A percentile compares a stretch with the other conserved stretches of the same genome.
Conservation (phyloP, 1,140 invertebrate species). For the Samia ricini region DNA sequence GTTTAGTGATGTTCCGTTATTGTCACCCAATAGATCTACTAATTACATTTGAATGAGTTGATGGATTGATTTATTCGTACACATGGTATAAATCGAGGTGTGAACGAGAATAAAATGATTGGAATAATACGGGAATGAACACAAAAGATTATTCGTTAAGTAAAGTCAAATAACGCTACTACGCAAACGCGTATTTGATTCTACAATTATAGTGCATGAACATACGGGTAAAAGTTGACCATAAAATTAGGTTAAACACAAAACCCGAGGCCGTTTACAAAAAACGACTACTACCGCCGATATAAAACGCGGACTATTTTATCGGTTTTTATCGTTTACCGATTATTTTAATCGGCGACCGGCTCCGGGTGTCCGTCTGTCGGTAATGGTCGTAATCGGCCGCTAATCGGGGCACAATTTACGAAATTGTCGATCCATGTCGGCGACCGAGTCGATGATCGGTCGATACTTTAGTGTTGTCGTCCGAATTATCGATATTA, state of each 20-base stretch:
- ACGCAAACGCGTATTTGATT: background rate
- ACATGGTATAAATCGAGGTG: no score
- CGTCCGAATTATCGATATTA: constrained; percentile 42
- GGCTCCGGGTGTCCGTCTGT: constrained; percentile 65
- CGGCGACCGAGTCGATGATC: constrained; percentile 57
- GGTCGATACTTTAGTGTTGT: constrained; percentile 53
- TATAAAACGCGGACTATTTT: constrained; percentile 54
- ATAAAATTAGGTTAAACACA: constrained; percentile 5
- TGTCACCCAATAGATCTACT: no score
- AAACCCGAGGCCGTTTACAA: constrained; percentile 20
- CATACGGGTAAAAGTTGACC: no score
- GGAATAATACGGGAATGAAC: no score
- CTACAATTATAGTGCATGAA: background rate
- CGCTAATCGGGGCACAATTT: constrained; percentile 74
- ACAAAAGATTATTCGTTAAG: no score
- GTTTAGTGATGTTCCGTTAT: no score
- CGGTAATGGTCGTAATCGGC: constrained; percentile 72
- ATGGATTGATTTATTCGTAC: no score
- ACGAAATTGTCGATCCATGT: constrained; percentile 73
- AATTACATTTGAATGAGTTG: no score
- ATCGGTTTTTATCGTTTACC: constrained; percentile 68
- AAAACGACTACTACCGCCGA: constrained; percentile 46
- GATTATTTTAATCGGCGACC: constrained; percentile 70
- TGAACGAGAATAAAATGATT: no score
- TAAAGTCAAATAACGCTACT: background rate